Base-by-base conservation (phyloP, 30 jellyfish, hydroid and myxozoan species). In the Sanderia malayensis region DNA sequence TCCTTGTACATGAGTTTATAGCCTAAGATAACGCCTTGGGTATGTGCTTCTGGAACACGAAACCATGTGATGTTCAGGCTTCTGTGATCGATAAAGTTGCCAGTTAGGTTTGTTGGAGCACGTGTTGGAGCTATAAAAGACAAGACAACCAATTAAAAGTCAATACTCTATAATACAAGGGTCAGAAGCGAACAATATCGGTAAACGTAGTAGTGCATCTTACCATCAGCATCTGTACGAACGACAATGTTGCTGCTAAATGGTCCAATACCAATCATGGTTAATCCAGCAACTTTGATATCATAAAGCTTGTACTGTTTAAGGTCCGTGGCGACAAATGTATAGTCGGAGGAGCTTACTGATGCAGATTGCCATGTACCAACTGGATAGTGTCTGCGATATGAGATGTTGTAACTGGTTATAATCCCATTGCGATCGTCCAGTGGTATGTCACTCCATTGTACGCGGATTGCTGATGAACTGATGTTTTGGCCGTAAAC, bases 151-250 rank as follows among this genome's bases (percentile, higher is more conserved):
- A 37, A n/a, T 6, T 37, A 4, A 37, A 4, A 37, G 13, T n/a
- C n/a, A 37, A 37, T 13, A 37, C 13, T 37, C 6, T 13, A 37
- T 13, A 37, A 13, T 4, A 4, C 52, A 37, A 37, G 6, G 13
- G 6, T 4, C 52, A 6, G 52, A 37, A 37, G 52, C 52, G 52
- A 13, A 37, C n/a, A n/a, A n/a, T n/a, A n/a, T n/a, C n/a, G n/a
- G 55, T 41, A 15, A 41, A 15, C 8, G 55, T 8, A 15, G 21
- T 31, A 27, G 61, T 10, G 17, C 24, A 53, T 10, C 82, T 31
- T 49, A 78, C 89, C 89, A 37, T 64, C 66, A 0, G 89, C 89
- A 78, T 78, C 82, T 19, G 89, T 78, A 15, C 89, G 46, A 46
- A 78, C 52, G 22, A 19, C 21, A 1, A 46, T 25, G 1, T 13